Conservation (phyloP, 2,113 vertebrate genomes). For the Thinocorus orbignyianus region DNA sequence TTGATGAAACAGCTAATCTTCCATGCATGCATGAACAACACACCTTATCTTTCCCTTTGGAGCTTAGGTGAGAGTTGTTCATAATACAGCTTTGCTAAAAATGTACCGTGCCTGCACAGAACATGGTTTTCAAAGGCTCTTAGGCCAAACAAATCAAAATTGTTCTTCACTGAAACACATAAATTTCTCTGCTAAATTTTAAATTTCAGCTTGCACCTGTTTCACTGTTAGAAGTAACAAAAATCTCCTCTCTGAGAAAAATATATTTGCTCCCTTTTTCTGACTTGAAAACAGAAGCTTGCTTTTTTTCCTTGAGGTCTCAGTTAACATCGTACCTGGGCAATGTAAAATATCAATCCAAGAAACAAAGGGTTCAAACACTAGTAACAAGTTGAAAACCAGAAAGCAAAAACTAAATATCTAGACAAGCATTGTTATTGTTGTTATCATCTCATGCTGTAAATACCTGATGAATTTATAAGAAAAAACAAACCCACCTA, state of each 20-base stretch:
- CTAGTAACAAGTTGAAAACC: not conserved
- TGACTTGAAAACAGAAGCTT: not conserved
- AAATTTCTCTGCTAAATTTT: not conserved
- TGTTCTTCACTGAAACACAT: not conserved
- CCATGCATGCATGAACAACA: slow-evolving; percentile 2
- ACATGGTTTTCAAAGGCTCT: not conserved
- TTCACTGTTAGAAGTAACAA: not conserved
- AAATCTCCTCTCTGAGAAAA: not conserved
- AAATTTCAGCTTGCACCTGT: not conserved
- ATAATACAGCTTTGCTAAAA: not conserved
- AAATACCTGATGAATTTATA: not conserved
- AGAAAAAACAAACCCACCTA: not conserved
- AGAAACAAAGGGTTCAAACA: not conserved
- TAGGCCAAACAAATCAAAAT: not conserved
- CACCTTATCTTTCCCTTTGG: not conserved
- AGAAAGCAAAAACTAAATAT: not conserved
- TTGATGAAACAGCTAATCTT: slow-evolving; percentile 25
- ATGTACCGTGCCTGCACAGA: not conserved
- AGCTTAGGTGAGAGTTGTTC: not conserved
- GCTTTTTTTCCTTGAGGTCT: not conserved
- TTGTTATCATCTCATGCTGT: not conserved
- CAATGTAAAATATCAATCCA: not conserved
- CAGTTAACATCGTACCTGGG: not conserved
- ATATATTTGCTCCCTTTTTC: not conserved
- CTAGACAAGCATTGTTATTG: not conserved